Conservation (phyloP, 2,888 invertebrate species). For the Heliconius erato region DNA sequence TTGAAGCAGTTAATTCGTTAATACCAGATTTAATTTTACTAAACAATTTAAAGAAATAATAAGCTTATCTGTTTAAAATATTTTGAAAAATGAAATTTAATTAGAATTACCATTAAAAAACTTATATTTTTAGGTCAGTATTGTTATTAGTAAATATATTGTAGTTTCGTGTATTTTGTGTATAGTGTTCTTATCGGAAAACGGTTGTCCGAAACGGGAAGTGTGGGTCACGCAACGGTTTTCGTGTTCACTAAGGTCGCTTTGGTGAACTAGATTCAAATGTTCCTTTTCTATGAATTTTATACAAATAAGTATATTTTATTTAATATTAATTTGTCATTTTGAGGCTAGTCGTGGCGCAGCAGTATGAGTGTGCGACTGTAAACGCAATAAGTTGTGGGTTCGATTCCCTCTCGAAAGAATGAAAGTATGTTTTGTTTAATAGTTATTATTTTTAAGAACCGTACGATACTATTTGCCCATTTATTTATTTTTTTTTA, state of each 20-base stretch:
- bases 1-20: slow-evolving; percentile 41
- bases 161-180: slow-evolving; percentile 13
- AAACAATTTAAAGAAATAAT: slow-evolving; percentile 11
- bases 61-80: background rate
- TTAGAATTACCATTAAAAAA: background rate
- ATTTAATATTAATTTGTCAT: background rate
- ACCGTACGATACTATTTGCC: too few relatives aligned
- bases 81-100: background rate
- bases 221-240: slow-evolving; percentile 49
- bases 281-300: background rate
- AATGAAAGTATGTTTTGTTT: too few relatives aligned
- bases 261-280: slow-evolving; percentile 25
- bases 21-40: slow-evolving; percentile 33
- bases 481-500: background rate
- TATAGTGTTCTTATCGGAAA: slow-evolving; percentile 46
- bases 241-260: slow-evolving; percentile 29
- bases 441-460: too few relatives aligned
- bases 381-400: too few relatives aligned
- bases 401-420: too few relatives aligned
- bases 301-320: background rate
- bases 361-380: too few relatives aligned
- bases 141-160: slow-evolving; percentile 2
- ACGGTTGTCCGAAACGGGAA: slow-evolving; percentile 49
- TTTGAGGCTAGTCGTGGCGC: background rate
- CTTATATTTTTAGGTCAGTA: slow-evolving; percentile 40